A percentile compares a stretch with the other conserved stretches of the same genome.
Conservation (phyloP, 2,113 vertebrate genomes). For the Calyptomena viridis region DNA sequence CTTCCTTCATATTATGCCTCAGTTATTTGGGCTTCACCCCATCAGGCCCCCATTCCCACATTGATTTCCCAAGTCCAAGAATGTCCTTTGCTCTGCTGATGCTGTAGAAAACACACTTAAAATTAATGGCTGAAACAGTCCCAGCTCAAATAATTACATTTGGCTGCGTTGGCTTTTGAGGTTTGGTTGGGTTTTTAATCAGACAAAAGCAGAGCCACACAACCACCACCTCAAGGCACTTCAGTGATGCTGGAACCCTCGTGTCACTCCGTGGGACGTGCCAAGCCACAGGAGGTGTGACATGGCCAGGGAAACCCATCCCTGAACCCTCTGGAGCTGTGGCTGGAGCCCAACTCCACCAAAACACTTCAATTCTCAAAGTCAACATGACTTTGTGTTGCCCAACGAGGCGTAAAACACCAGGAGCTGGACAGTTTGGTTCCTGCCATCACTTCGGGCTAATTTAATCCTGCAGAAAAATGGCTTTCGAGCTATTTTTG, state of each 20-base stretch:
- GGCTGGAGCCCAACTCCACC: neutral
- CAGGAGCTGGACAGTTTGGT: neutral
- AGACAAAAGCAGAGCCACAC: neutral
- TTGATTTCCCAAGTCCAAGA: neutral
- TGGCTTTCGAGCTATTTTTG: slow-evolving; percentile 16
- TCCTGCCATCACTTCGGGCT: neutral
- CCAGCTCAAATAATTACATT: neutral
- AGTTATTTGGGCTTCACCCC: neutral
- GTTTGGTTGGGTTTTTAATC: neutral
- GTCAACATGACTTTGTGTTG: neutral
- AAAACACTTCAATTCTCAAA: neutral
- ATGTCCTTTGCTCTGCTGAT: neutral
- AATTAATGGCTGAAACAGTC: neutral
- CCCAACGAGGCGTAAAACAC: neutral
- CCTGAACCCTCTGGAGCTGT: neutral
- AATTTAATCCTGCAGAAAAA: slow-evolving; percentile 57
- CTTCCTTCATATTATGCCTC: neutral
- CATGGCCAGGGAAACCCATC: neutral
- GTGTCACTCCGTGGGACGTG: accelerated
- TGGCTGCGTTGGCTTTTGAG: neutral
- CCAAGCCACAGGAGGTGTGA: neutral
- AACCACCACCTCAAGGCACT: neutral
- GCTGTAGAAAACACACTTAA: neutral
- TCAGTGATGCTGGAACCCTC: neutral
- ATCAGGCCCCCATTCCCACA: neutral